Percentiles rank a stretch among this genome's conserved stretches.
Conservation (phyloP, 2,113 vertebrate genomes). For the Lycocorax pyrrhopterus region DNA sequence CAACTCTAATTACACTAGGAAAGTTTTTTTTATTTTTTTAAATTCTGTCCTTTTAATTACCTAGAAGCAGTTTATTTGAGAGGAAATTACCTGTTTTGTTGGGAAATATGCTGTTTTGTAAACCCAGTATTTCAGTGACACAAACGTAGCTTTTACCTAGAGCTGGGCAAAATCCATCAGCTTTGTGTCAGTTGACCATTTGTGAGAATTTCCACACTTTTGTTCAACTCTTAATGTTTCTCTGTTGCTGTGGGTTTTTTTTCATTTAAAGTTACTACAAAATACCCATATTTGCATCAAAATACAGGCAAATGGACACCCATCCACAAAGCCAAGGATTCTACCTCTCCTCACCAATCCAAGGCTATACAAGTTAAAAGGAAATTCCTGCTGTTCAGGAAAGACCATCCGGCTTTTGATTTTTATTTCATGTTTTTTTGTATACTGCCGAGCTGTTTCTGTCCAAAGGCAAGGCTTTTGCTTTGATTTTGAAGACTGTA, state of each 20-base stretch:
- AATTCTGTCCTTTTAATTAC: slow-evolving; percentile 67
- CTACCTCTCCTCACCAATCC: not conserved
- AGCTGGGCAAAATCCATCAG: not conserved
- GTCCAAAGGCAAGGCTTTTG: slow-evolving; percentile 11
- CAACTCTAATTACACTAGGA: slow-evolving; percentile 47
- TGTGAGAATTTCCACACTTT: not conserved
- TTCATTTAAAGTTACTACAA: not conserved
- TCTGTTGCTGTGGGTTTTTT: not conserved
- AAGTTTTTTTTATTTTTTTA: not conserved
- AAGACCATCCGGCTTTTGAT: not conserved
- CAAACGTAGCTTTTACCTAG: not conserved
- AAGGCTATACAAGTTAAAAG: not conserved
- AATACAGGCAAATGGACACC: not conserved
- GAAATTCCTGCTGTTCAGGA: not conserved
- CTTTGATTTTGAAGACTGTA: slow-evolving; percentile 13
- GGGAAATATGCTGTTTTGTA: not conserved
- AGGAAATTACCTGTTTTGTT: slow-evolving; percentile 22
- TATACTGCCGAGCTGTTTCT: not conserved
- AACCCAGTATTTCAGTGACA: not conserved
- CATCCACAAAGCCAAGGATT: not conserved
- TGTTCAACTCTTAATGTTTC: not conserved
- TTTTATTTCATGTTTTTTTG: not conserved
- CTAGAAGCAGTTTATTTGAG: slow-evolving; percentile 51
- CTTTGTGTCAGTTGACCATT: not conserved
- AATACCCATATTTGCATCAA: not conserved